Evolutionary conservation across 1,140 invertebrate species (phyloP).

Genomic region (Eumaeus atala): DNA sequence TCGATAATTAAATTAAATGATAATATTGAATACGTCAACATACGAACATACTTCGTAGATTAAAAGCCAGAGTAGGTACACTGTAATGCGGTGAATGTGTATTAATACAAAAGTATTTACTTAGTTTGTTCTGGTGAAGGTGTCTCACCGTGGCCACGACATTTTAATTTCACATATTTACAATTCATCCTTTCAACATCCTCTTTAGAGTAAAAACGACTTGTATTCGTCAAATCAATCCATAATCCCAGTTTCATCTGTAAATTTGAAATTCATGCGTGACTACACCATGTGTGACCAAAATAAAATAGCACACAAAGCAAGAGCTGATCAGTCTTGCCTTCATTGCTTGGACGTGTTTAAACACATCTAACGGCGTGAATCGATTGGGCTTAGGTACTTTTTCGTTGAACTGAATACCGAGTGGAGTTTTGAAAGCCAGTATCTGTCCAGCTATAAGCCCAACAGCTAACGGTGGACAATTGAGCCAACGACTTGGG

Average conservation of each 20-base stretch:
- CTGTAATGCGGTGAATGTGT: not conserved
- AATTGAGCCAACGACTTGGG: slow-evolving; percentile 93
- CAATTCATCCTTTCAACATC: slow-evolving; percentile 84
- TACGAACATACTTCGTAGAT: no score
- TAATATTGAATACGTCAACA: no score
- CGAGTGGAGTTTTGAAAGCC: slow-evolving; percentile 95
- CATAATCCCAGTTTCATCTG: slow-evolving; percentile 93
- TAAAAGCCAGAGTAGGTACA: no score
- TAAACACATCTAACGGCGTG: slow-evolving; percentile 88
- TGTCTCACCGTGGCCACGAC: slow-evolving; percentile 89
- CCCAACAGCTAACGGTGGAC: slow-evolving; percentile 87
- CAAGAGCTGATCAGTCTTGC: slow-evolving; percentile 58
- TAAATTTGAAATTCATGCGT: slow-evolving; percentile 29
- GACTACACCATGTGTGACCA: slow-evolving; percentile 11
- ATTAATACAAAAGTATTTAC: slow-evolving; percentile 12
- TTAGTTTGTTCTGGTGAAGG: slow-evolving; percentile 84
- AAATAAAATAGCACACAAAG: slow-evolving; percentile 16
- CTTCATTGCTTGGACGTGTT: slow-evolving; percentile 81
- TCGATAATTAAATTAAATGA: no score
- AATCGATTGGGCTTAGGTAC: slow-evolving; percentile 88
- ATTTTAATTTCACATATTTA: slow-evolving; percentile 90
- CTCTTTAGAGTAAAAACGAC: slow-evolving; percentile 90
- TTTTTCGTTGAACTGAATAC: slow-evolving; percentile 83
- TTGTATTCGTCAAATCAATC: slow-evolving; percentile 97
- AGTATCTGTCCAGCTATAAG: slow-evolving; percentile 88